Evolutionary conservation across 2,797 vertebrate genomes (phyloP).

Genomic region (Scolopax bukidnonensis): DNA sequence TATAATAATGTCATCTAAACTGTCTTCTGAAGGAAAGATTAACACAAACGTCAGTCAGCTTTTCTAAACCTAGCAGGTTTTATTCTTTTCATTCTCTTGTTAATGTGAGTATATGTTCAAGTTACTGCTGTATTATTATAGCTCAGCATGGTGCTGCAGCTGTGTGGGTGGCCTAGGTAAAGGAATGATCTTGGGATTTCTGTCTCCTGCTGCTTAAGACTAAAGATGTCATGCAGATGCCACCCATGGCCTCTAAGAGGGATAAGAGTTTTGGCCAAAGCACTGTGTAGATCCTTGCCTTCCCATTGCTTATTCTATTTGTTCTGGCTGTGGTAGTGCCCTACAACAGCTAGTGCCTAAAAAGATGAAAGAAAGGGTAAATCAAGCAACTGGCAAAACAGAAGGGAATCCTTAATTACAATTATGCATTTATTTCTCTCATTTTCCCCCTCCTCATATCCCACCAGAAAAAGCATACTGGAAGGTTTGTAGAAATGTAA

Average conservation of each 20-base stretch:
- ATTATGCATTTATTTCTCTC: background rate
- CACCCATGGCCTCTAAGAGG: slow-evolving; percentile 50
- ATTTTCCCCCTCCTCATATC: background rate
- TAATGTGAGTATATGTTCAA: slow-evolving; percentile 71
- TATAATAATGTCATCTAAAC: slow-evolving; percentile 39
- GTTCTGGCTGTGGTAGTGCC: background rate
- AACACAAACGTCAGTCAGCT: slow-evolving; percentile 30
- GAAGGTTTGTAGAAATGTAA: background rate
- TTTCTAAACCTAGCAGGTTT: slow-evolving; percentile 59
- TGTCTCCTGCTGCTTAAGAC: slow-evolving; percentile 69
- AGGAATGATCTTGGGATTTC: slow-evolving; percentile 61
- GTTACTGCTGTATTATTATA: slow-evolving; percentile 66
- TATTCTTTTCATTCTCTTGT: slow-evolving; percentile 69
- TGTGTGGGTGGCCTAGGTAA: slow-evolving; percentile 55
- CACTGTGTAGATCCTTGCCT: background rate
- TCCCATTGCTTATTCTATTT: slow-evolving; percentile 13
- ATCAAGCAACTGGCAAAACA: background rate
- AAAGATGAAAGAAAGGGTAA: background rate
- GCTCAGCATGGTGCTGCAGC: slow-evolving; percentile 64
- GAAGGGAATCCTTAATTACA: background rate
- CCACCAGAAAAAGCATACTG: background rate
- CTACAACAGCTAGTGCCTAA: background rate
- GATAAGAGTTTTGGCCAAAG: slow-evolving; percentile 41
- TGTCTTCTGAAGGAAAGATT: slow-evolving; percentile 54
- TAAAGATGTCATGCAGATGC: slow-evolving; percentile 68